A percentile compares a stretch with the other conserved stretches of the same genome.
These are phyloP conservation scores for Ashinkailepas kermadecensis DNA, from an alignment of 2,888 invertebrate genomes.

Conservation along the genomic window DNA sequence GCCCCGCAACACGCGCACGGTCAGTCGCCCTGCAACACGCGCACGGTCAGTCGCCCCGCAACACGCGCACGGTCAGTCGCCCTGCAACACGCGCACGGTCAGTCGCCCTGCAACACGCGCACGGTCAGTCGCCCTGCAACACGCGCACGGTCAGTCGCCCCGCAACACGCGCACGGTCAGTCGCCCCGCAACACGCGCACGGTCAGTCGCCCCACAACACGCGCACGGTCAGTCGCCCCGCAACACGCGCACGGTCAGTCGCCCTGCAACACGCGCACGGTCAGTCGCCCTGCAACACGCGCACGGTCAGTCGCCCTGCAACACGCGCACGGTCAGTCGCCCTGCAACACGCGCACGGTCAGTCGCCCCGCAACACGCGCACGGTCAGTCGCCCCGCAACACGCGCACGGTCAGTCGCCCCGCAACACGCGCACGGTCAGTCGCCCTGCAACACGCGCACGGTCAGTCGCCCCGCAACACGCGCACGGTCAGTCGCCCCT, in stretches of 20 bases:
- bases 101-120: conserved; percentile 51
- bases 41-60: conserved; percentile 46
- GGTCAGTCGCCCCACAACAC: conserved; percentile 41
- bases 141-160: conserved; percentile 52
- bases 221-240: conserved; percentile 47
- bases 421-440: conserved; percentile 51
- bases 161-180: conserved; percentile 51
- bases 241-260: conserved; percentile 52
- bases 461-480: conserved; percentile 25
- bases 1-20: conserved; percentile 51
- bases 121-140: conserved; percentile 28
- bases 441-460: conserved; percentile 51
- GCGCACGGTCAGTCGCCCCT: too few species aligned
- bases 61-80: conserved; percentile 52
- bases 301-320: conserved; percentile 46
- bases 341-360: conserved; percentile 51
- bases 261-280: conserved; percentile 51
- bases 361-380: conserved; percentile 51
- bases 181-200: conserved; percentile 51
- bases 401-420: conserved; percentile 52
- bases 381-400: conserved; percentile 28
- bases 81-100: conserved; percentile 51
- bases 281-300: conserved; percentile 43
- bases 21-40: conserved; percentile 43
- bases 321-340: conserved; percentile 52